Conservation (phyloP, 2,113 vertebrate genomes). For the Ailurus styani region DNA sequence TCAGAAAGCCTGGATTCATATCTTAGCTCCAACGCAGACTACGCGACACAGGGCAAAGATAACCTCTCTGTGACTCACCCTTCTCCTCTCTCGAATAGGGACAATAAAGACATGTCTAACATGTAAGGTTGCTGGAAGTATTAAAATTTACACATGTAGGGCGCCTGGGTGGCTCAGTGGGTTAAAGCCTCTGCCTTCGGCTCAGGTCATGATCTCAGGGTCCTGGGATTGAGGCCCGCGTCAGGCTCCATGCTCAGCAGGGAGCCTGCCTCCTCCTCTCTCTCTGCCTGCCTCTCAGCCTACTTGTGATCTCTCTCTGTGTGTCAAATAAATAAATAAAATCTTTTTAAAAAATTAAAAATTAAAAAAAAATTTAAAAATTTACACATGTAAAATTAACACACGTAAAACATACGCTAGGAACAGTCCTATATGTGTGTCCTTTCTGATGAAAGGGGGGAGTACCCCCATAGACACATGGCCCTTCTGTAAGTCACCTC, state of each 20-base stretch:
- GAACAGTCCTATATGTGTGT: not conserved
- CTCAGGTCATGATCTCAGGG: no score
- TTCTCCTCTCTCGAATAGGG: not conserved
- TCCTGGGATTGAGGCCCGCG: no score
- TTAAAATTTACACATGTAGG: not conserved
- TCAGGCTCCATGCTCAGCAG: no score
- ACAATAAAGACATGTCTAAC: not conserved
- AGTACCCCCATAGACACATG: not conserved
- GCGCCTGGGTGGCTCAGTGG: no score
- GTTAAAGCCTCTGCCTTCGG: no score
- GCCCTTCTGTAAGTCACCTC: not conserved
- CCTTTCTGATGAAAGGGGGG: not conserved
- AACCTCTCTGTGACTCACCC: not conserved
- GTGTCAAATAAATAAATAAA: no score
- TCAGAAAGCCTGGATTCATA: not conserved
- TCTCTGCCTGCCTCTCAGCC: no score
- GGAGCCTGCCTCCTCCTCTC: no score
- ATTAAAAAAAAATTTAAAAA: conserved; percentile 43
- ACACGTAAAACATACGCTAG: not conserved
- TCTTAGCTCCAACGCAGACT: not conserved
- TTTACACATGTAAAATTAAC: not conserved
- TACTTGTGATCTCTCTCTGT: no score
- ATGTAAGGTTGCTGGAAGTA: not conserved
- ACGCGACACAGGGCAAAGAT: not conserved
- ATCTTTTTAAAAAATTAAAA: no score